Percentiles rank a stretch among this genome's conserved stretches.
These are phyloP conservation scores for Chrysina gloriosa DNA, from an alignment of 2,888 invertebrate genomes.

Conservation along the genomic window DNA sequence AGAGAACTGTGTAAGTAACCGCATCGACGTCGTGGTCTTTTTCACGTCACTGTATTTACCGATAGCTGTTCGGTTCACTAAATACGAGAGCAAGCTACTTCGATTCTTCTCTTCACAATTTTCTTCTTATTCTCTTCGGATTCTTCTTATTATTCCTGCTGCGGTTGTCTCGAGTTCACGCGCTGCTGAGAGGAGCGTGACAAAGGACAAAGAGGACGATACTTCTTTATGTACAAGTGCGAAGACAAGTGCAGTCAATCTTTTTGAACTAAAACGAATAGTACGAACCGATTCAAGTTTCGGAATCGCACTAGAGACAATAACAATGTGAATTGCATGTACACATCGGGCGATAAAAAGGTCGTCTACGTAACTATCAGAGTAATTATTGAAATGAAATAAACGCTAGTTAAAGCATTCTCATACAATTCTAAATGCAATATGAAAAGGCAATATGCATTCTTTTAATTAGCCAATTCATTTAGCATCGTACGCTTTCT, in stretches of 20 bases:
- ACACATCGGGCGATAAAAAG: too few species aligned
- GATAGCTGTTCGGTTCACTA: not conserved
- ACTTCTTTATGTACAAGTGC: too few species aligned
- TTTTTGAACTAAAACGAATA: too few species aligned
- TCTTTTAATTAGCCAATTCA: not conserved
- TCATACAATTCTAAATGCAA: not conserved
- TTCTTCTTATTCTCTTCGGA: not conserved
- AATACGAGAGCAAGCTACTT: not conserved
- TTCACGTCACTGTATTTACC: conserved; percentile 29
- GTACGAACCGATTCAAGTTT: too few species aligned
- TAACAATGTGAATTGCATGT: too few species aligned
- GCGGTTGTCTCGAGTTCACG: conserved; percentile 15
- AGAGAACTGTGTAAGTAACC: conserved; percentile 22
- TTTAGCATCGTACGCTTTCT: not conserved
- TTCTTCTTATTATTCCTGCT: conserved; percentile 20
- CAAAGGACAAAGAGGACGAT: conserved; percentile 15
- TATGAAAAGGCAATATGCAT: not conserved
- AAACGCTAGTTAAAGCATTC: too few species aligned
- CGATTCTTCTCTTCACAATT: conserved; percentile 11
- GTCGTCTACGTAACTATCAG: too few species aligned
- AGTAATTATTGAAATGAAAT: not conserved
- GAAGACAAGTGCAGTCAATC: too few species aligned
- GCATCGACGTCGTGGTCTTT: conserved; percentile 10
- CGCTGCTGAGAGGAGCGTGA: conserved; percentile 24
- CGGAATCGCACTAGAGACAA: too few species aligned